Evolutionary conservation across 2,888 invertebrate genomes (phyloP).

Genomic region (Sceliomorpha sp.): DNA sequence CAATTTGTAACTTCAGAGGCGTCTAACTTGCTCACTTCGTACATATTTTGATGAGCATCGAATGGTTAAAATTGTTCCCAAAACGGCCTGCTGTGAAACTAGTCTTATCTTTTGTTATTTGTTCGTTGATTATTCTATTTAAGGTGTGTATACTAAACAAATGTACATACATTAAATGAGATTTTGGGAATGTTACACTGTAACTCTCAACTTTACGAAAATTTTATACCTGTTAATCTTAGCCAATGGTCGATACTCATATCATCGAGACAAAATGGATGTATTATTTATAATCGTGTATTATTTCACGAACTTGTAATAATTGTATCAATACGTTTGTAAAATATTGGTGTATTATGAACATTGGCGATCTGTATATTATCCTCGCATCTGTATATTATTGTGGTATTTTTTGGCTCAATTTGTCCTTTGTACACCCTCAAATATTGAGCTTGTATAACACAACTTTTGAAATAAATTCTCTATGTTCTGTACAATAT

Average conservation of each 20-base stretch:
- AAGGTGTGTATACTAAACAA: slow-evolving; percentile 40
- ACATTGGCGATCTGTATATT: slow-evolving; percentile 20
- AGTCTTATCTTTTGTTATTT: slow-evolving; percentile 39
- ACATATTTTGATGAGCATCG: slow-evolving; percentile 31
- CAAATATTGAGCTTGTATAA: slow-evolving; percentile 27
- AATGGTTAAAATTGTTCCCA: slow-evolving; percentile 37
- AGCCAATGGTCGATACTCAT: slow-evolving; percentile 2
- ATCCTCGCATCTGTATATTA: slow-evolving; percentile 23
- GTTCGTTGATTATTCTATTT: slow-evolving; percentile 48
- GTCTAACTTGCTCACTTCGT: slow-evolving; percentile 27
- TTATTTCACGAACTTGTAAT: slow-evolving; percentile 15
- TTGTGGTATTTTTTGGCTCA: slow-evolving; percentile 11
- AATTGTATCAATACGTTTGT: not conserved
- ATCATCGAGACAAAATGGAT: slow-evolving; percentile 15
- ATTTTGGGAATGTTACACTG: slow-evolving; percentile 26
- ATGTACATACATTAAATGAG: slow-evolving; percentile 23
- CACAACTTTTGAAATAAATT: slow-evolving; percentile 44
- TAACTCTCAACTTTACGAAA: slow-evolving; percentile 22
- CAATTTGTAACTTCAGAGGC: slow-evolving; percentile 2
- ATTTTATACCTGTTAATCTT: slow-evolving; percentile 39
- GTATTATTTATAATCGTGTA: too few relatives aligned
- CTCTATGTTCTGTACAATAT: slow-evolving; percentile 38
- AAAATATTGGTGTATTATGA: not conserved
- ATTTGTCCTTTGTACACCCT: slow-evolving; percentile 15
- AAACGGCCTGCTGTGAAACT: slow-evolving; percentile 66